Evolutionary conservation across 2,888 invertebrate species (phyloP), one percentile per base, ranked within the genome.

Genomic region (Synergus umbraculus): DNA sequence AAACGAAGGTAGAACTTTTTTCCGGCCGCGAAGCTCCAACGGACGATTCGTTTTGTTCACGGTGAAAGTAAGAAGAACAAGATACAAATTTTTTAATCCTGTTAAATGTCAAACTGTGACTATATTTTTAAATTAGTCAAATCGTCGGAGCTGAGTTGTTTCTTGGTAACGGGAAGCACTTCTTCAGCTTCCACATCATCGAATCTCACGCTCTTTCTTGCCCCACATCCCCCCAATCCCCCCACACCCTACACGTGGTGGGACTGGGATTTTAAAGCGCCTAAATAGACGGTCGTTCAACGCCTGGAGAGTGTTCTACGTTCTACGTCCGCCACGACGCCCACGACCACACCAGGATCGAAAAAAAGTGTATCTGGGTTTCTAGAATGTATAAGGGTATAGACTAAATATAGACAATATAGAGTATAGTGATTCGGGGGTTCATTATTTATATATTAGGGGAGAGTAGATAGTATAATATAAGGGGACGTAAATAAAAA

Each of bases 161-260:
- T 54, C 73, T 73, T 10, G n/a, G 73, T 37, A 29, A n/a, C 37
- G 49, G 73, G 49, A 67, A 37, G 81, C 76, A 65, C 83, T 80
- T 79, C 78, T 80, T 81, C 83, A 84, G 80, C 84, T 86, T 89
- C 89, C 89, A 89, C 89, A 90, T 89, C 89, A 89, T 87, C 89
- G 87, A 84, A 85, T 82, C 79, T 84, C 54, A 54, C 73, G 37
- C 73, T 73, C 15, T 76, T 78, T 79, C 76, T 80, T 79, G n/a
- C 58, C 80, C 77, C 66, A 77, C 76, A 78, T 82, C 83, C 83
- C 83, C 80, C 83, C 82, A 83, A 78, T 15, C n/a, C 67, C 78
- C 78, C 78, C 80, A 77, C 79, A 76, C 82, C 65, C 67, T 44
- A 29, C 67, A 54, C 54, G 7, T 46, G 41, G 69, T 79, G 54